A percentile compares a stretch with the other conserved stretches of the same genome.
phyloP scores from a whole-genome alignment of 2,888 invertebrate species.

The Hypolimnas misippus region DNA sequence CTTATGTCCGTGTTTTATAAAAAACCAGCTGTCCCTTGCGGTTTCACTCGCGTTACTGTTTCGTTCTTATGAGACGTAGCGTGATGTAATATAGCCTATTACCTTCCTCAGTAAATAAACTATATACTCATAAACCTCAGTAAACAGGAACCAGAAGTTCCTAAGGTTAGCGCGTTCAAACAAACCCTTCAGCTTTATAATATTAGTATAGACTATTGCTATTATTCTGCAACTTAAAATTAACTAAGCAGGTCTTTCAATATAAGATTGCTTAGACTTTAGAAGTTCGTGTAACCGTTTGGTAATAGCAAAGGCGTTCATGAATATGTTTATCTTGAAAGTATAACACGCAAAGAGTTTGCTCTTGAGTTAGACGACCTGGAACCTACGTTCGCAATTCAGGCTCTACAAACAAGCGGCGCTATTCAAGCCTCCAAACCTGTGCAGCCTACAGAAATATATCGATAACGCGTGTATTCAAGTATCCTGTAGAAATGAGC shows the following conservation, averaged over 20 bases:
- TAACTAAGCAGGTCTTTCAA: no score
- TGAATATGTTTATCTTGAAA: conserved; percentile 12
- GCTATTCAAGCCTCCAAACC: conserved; percentile 49
- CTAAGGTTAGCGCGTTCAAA: no score
- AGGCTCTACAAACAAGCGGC: conserved; percentile 50
- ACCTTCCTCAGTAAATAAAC: no score
- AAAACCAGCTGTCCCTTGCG: no score
- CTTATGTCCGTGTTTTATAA: neutral
- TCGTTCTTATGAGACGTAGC: no score
- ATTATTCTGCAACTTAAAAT: no score
- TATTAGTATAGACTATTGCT: no score
- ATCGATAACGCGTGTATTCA: conserved; percentile 49
- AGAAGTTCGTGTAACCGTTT: neutral
- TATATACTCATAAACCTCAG: no score
- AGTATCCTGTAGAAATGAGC: conserved; percentile 59
- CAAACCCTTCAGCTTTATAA: no score
- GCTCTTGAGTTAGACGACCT: conserved; percentile 49
- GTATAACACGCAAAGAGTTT: conserved; percentile 35
- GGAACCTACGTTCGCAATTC: conserved; percentile 60
- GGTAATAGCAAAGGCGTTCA: neutral
- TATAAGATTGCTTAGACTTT: neutral
- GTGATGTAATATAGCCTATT: no score
- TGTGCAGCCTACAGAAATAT: conserved; percentile 50
- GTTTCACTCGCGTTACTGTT: no score
- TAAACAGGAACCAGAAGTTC: no score